Evolutionary conservation across 2,888 invertebrate species (phyloP).

Genomic region (Aleiodes testaceus): DNA sequence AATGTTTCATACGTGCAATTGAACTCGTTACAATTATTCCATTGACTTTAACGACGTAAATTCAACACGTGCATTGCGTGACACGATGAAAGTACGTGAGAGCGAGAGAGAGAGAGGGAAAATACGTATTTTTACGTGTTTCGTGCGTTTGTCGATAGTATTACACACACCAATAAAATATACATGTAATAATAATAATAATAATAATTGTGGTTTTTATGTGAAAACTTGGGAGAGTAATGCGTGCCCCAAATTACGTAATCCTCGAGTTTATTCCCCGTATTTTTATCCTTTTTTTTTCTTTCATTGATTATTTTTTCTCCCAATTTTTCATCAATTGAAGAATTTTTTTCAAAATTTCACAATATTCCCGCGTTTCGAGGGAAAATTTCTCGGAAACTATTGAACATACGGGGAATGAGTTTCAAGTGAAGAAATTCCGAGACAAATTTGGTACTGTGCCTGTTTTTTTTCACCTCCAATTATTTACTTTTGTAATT

Average conservation of each 20-base stretch:
- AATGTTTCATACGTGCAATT: not conserved
- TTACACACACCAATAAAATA: conserved; percentile 5
- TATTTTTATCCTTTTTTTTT: not conserved
- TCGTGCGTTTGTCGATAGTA: conserved; percentile 20
- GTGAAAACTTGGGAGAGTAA: not conserved
- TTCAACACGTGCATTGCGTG: not conserved
- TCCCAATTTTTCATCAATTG: not conserved
- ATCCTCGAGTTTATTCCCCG: not conserved
- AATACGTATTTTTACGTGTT: conserved; percentile 5
- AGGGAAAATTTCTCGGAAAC: no score
- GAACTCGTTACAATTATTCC: not conserved
- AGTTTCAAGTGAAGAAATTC: no score
- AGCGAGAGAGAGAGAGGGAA: conserved; percentile 4
- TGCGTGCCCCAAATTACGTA: conserved; percentile 28
- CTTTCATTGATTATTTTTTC: not conserved
- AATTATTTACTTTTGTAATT: no score
- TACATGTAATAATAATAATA: not conserved
- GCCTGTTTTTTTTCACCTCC: no score
- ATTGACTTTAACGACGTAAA: conserved; percentile 14
- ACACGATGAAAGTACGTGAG: not conserved
- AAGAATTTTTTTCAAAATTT: no score
- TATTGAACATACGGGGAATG: no score
- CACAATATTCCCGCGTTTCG: no score
- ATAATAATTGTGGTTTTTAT: conserved; percentile 7
- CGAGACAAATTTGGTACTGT: no score